Percentiles rank a stretch among this genome's conserved stretches.
Evolutionary conservation across 2,797 vertebrate species (phyloP).

Genomic region (Zenarchopterus dispar): DNA sequence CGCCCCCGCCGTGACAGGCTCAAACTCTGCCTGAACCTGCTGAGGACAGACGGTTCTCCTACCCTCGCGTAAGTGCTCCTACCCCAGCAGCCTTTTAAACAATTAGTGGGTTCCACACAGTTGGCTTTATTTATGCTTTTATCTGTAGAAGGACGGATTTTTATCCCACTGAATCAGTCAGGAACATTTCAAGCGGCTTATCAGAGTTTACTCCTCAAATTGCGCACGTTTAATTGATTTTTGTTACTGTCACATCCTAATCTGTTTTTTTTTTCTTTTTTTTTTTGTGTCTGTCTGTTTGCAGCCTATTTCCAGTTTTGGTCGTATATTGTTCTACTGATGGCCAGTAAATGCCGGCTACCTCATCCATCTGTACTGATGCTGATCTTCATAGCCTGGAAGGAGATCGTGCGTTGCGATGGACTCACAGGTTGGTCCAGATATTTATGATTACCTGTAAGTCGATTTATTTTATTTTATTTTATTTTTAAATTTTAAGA

Average conservation of each 20-base stretch:
- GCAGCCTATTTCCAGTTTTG: neutral
- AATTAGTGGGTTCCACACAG: no score
- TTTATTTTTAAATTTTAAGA: no score
- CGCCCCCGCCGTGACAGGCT: neutral
- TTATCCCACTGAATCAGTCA: neutral
- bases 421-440: constrained; percentile 43
- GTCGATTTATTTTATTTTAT: no score
- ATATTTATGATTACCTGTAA: no score
- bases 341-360: constrained; percentile 27
- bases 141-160: neutral
- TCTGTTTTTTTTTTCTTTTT: neutral
- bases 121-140: neutral
- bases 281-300: neutral
- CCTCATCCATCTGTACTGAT: constrained; percentile 19
- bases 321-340: neutral
- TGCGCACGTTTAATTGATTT: neutral
- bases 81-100: no score
- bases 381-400: constrained; percentile 42
- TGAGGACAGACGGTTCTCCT: neutral
- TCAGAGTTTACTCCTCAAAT: neutral
- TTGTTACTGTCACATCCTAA: neutral
- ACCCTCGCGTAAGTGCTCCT: neutral
- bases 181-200: neutral
- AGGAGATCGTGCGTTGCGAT: neutral
- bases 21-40: constrained; percentile 13